Base-by-base conservation (phyloP, 2,888 invertebrate species). In the Acanthosepion pharaonis region DNA sequence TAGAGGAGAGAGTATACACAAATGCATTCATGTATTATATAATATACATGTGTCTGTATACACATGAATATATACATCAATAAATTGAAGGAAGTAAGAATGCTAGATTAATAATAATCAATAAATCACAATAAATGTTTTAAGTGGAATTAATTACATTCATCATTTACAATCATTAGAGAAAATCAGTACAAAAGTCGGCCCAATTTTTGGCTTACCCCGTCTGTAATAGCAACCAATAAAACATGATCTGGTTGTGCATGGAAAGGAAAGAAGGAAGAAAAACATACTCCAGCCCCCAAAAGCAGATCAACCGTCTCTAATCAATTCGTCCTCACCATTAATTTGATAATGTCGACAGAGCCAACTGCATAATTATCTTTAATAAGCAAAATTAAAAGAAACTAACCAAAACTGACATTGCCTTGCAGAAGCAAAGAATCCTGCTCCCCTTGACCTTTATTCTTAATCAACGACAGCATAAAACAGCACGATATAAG, bases 131-230 rank as follows among this genome's bases (percentile, higher is more conserved):
- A 78, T 78, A 78, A 78, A 78, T n/a, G n/a, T n/a, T 33, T n/a
- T n/a, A 78, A 78, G n/a, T 78, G 78, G 78, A 78, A 78, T 78
- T 78, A 78, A 78, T 78, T 78, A 33, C 78, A 78, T 78, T 78
- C n/a, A 11, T 78, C 78, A 78, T 78, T 78, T 78, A 78, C n/a
- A 0, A 33, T 78, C 78, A 78, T 78, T 78, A 78, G 78, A 78
- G 78, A 78, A 78, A 78, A 78, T 78, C n/a, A 33, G 78, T 33
- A n/a, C n/a, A 78, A 78, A 78, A 33, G 33, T 78, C 78, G 78
- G 78, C n/a, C 15, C 78, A 78, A 78, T 78, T 78, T 78, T 78
- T 78, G 78, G 78, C 78, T 78, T 78, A n/a, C n/a, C 78, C 78
- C 11, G 33, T 78, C n/a, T 5, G n/a, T n/a, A 78, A 78, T n/a